Base-by-base conservation (phyloP, 2,113 vertebrate species). In the Dunckerocampus dactyliophorus region DNA sequence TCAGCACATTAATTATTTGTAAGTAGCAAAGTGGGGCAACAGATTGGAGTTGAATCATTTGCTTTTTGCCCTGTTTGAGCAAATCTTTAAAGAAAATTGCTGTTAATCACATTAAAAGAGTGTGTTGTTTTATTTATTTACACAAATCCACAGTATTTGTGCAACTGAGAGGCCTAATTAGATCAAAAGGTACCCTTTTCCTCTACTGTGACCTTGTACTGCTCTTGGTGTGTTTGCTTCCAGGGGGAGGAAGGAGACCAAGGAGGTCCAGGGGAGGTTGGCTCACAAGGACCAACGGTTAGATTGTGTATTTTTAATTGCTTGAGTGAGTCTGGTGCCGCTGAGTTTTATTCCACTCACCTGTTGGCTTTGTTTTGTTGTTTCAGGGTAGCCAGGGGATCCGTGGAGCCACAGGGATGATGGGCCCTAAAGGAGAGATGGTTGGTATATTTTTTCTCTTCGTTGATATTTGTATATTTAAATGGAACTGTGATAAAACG, bases 171-270 rank as follows among this genome's bases (percentile, higher is more conserved):
- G 48, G 43, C 57, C 24, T 24, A 17, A 59, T 42, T 20, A 21
- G 6, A 6, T 17, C 6, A 52, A 52, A 51, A 51, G 48, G 22
- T 28, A 34, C 20, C 15, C 20, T 15, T 20, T 61, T 49, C 37
- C 14, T 53, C 15, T 60, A 4, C 7, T 58, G 3, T 62, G 8
- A 9, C 60, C 3, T 22, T 63, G 10, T 51, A 52, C 0, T 64
- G 39, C 1, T 47, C 7, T 24, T 65, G n/a, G 51, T 39, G 45
- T 34, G 76, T 21, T 61, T 9, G 46, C 77, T 70, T 64, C 69
- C 49, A 99, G 96, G 97, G 97, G 65, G 94, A 95, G 86, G 95
- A 97, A 82, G 97, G 97, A 31, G 94, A 97, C 20, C 94, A 97
- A 80, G 97, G 97, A 72, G 80, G 78, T 60, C 42, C 63, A 19